A percentile compares a stretch with the other conserved stretches of the same genome.
These are phyloP conservation scores for Champsocephalus gunnari DNA, from an alignment of 2,797 vertebrate species.

Conservation along the genomic window DNA sequence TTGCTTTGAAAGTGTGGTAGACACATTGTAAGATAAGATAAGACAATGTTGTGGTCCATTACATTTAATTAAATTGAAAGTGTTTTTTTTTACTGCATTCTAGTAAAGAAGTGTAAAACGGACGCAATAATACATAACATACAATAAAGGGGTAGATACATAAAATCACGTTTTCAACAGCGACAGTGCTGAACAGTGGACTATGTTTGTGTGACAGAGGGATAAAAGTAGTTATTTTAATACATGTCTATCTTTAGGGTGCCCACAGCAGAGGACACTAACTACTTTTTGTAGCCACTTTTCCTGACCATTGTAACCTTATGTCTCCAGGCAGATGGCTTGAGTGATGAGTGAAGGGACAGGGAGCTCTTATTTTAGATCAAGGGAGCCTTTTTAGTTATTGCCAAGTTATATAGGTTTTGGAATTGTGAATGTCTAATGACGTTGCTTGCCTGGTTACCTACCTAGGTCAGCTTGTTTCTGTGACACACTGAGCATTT, in stretches of 20 bases:
- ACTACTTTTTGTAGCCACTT: background rate
- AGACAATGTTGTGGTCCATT: background rate
- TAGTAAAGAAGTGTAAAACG: background rate
- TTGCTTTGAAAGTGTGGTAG: background rate
- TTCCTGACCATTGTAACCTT: background rate
- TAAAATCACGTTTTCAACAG: too few species aligned
- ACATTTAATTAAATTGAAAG: background rate
- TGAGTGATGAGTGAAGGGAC: background rate
- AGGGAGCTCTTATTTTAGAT: background rate
- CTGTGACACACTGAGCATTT: too few species aligned
- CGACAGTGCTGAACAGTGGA: too few species aligned
- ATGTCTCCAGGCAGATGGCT: background rate
- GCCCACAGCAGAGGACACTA: background rate
- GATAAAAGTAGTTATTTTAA: too few species aligned
- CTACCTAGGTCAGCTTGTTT: too few species aligned
- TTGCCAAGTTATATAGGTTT: too few species aligned
- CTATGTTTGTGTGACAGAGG: too few species aligned
- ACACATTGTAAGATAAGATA: background rate
- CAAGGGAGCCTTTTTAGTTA: background rate
- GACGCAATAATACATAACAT: background rate
- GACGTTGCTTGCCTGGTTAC: too few species aligned
- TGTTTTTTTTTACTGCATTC: background rate
- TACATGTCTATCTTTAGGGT: background rate
- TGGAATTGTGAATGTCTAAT: too few species aligned
- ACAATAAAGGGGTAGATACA: too few species aligned